Evolutionary conservation across 2,113 vertebrate species (phyloP).

Genomic region (Oreochromis aureus): DNA sequence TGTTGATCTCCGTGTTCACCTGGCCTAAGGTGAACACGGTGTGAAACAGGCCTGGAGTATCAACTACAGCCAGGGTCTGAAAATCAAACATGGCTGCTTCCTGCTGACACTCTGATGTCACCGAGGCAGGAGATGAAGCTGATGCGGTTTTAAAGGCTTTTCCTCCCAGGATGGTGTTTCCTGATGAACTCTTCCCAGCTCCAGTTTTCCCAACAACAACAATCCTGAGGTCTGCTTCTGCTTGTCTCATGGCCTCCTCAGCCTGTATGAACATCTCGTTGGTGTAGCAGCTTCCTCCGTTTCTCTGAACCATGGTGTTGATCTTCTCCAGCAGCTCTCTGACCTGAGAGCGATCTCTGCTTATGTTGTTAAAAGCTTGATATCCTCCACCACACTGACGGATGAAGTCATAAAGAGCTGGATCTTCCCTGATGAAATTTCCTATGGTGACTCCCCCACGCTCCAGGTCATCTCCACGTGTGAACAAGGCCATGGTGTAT

Average conservation of each 20-base stretch:
- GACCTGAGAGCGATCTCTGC: background rate
- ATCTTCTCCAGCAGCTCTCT: background rate
- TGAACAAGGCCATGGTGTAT: background rate
- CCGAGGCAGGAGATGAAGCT: too few species aligned
- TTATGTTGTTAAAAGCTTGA: background rate
- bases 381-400: rapidly evolving
- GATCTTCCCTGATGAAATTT: rapidly evolving
- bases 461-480: background rate
- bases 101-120: too few species aligned
- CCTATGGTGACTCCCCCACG: rapidly evolving
- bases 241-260: background rate
- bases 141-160: too few species aligned
- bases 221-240: too few species aligned
- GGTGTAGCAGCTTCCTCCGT: rapidly evolving
- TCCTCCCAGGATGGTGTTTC: too few species aligned
- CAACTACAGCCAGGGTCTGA: too few species aligned
- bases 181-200: too few species aligned
- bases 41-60: too few species aligned
- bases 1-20: too few species aligned
- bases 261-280: rapidly evolving
- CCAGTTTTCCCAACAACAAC: too few species aligned
- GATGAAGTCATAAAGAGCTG: rapidly evolving
- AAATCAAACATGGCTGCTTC: rapidly evolving
- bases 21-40: rapidly evolving
- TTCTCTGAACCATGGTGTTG: background rate